These are phyloP conservation scores for Neosilurus hyrtlii DNA, from an alignment of 2,797 vertebrate species.

Conservation along the genomic window DNA sequence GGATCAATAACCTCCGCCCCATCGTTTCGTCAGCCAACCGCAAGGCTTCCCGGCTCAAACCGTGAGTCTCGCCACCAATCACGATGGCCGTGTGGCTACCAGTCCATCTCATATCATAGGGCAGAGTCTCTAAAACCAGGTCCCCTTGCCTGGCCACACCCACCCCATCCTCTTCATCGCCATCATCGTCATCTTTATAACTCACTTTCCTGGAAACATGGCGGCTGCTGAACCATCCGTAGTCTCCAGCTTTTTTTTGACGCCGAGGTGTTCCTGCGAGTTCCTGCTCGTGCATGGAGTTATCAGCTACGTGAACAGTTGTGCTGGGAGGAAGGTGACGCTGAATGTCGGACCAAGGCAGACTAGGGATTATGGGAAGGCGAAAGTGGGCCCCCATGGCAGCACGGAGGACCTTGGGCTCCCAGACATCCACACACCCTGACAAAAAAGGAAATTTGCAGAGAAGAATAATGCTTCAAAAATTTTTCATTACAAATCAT, in stretches of 20 bases:
- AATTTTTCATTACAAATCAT: no score
- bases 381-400: conserved; percentile 94
- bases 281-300: neutral
- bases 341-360: conserved; percentile 80
- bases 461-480: neutral
- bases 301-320: conserved; percentile 82
- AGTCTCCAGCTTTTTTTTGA: conserved; percentile 66
- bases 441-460: conserved; percentile 3
- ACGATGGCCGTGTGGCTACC: conserved; percentile 76
- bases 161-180: conserved; percentile 25
- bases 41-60: conserved; percentile 79
- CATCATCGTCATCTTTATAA: conserved; percentile 60
- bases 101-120: conserved; percentile 80
- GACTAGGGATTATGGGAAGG: conserved; percentile 76
- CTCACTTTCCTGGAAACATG: conserved; percentile 42
- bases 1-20: conserved; percentile 81
- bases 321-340: conserved; percentile 66
- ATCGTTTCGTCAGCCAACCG: conserved; percentile 73
- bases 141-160: neutral
- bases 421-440: conserved; percentile 96
- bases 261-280: rapidly evolving
- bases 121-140: conserved; percentile 63
- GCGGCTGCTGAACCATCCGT: conserved; percentile 66
- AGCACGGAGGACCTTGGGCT: conserved; percentile 91
- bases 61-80: conserved; percentile 88